These are phyloP conservation scores for Latheticus oryzae DNA, from an alignment of 2,888 invertebrate species.

Conservation along the genomic window DNA sequence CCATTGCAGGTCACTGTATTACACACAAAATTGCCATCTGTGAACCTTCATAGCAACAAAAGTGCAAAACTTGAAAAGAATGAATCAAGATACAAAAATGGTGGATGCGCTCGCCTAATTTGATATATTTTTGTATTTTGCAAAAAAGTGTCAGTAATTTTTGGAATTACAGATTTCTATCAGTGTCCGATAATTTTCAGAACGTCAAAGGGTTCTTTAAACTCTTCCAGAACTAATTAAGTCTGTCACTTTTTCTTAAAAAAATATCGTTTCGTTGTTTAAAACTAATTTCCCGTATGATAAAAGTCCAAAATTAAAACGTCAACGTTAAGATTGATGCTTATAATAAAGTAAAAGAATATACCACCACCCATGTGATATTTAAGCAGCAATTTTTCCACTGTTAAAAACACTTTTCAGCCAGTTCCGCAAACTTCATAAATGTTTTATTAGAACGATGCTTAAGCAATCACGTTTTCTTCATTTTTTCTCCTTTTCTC, in stretches of 20 bases:
- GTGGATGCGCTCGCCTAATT: too few species aligned
- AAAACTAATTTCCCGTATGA: constrained; percentile 31
- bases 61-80: too few species aligned
- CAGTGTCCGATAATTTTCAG: too few species aligned
- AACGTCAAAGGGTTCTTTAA: too few species aligned
- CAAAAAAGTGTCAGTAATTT: too few species aligned
- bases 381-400: constrained; percentile 32
- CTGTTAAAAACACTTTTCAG: constrained; percentile 26
- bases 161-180: too few species aligned
- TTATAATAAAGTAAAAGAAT: constrained; percentile 32
- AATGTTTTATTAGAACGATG: constrained; percentile 29
- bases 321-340: constrained; percentile 28
- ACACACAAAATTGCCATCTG: too few species aligned
- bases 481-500: too few species aligned
- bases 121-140: too few species aligned
- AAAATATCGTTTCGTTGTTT: constrained; percentile 30
- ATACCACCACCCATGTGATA: constrained; percentile 30
- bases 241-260: constrained; percentile 20
- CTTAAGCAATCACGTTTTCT: constrained; percentile 26
- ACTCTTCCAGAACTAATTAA: constrained; percentile 21
- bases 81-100: too few species aligned
- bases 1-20: too few species aligned
- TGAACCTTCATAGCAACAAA: too few species aligned
- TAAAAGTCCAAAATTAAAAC: constrained; percentile 29
- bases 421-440: constrained; percentile 26